phyloP scores from a whole-genome alignment of 2,797 vertebrate genomes.

The Xiphorhynchus erythropygius region DNA sequence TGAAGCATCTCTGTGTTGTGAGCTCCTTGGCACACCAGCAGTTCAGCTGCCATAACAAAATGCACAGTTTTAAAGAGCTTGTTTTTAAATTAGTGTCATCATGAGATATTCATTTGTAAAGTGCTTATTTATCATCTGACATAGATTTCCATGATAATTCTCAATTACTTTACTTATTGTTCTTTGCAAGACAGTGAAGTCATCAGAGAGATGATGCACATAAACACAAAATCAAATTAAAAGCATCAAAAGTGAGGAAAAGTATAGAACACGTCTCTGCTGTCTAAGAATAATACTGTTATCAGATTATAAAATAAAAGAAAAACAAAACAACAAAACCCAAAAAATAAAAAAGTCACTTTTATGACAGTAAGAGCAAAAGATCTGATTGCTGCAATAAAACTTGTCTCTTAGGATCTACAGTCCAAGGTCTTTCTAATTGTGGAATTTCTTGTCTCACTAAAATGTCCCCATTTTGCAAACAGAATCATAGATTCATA shows the following conservation, averaged over 20 bases:
- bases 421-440: not conserved
- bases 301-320: not conserved
- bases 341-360: not conserved
- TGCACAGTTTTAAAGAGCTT: constrained; percentile 10
- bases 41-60: constrained; percentile 29
- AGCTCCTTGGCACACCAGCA: not conserved
- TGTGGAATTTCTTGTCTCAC: not conserved
- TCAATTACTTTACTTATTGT: constrained; percentile 30
- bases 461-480: not conserved
- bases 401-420: not conserved
- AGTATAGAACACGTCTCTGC: not conserved
- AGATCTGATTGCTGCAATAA: not conserved
- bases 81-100: constrained; percentile 30
- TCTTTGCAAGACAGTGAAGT: not conserved
- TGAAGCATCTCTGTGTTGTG: not conserved
- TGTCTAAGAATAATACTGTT: not conserved
- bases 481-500: not conserved
- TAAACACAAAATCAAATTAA: not conserved
- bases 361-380: not conserved
- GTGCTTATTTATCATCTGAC: constrained; percentile 23
- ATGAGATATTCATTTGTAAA: constrained; percentile 27
- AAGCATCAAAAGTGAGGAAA: not conserved
- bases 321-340: not conserved
- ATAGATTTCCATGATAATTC: constrained; percentile 35
- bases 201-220: not conserved